phyloP scores from a whole-genome alignment of 2,888 invertebrate species.

The Acleris cristana region DNA sequence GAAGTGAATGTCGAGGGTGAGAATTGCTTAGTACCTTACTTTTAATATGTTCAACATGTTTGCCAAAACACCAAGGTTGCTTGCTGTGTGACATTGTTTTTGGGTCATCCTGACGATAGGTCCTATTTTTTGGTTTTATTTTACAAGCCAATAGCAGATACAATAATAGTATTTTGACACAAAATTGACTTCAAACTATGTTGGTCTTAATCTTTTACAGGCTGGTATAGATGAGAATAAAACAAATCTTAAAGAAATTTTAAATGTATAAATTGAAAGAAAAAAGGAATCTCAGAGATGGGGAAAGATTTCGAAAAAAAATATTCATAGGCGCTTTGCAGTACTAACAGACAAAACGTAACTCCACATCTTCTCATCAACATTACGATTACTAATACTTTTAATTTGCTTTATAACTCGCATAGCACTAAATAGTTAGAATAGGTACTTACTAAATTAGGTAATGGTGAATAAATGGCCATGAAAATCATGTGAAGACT shows the following conservation, averaged over 20 bases:
- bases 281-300: slow-evolving; percentile 15
- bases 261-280: slow-evolving; percentile 12
- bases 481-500: slow-evolving; percentile 45
- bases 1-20: slow-evolving; percentile 98
- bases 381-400: slow-evolving; percentile 40
- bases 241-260: slow-evolving; percentile 41
- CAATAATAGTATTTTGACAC: too few relatives aligned
- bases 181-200: slow-evolving; percentile 40
- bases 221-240: slow-evolving; percentile 69
- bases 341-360: slow-evolving; percentile 60
- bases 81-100: background rate
- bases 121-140: too few relatives aligned
- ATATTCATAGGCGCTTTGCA: slow-evolving; percentile 54
- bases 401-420: slow-evolving; percentile 34
- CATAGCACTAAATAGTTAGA: slow-evolving; percentile 15
- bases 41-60: background rate
- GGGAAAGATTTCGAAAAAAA: slow-evolving; percentile 33
- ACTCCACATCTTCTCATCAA: slow-evolving; percentile 37
- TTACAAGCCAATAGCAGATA: too few relatives aligned
- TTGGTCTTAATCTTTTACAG: slow-evolving; percentile 65
- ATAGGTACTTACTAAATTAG: slow-evolving; percentile 8
- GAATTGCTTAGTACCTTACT: slow-evolving; percentile 41
- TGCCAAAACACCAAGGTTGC: background rate
- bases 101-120: background rate
- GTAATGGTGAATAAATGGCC: slow-evolving; percentile 26